These are phyloP conservation scores for Spinibarbus caldwelli DNA, from an alignment of 2,797 vertebrate species.

Conservation along the genomic window DNA sequence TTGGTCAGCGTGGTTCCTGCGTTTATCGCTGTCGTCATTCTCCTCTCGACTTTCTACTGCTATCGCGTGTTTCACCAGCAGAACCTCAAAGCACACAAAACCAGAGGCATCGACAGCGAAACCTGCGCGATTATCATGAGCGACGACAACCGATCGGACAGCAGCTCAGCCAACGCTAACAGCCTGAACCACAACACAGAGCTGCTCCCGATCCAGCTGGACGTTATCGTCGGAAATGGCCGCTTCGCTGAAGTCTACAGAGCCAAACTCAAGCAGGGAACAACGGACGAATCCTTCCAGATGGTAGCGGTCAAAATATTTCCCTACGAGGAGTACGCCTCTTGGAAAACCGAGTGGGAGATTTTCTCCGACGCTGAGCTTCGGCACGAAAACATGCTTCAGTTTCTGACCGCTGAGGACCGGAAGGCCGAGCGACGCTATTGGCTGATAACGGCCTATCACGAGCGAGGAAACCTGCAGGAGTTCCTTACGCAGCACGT, in stretches of 20 bases:
- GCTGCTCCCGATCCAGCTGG: constrained; percentile 94
- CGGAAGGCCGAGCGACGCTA: constrained; percentile 88
- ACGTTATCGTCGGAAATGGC: constrained; percentile 90
- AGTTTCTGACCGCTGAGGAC: constrained; percentile 94
- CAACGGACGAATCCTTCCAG: constrained; percentile 85
- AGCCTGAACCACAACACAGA: constrained; percentile 98
- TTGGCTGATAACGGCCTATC: constrained; percentile 96
- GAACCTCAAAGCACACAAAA: constrained; percentile 69
- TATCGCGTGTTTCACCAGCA: constrained; percentile 84
- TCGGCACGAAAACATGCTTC: constrained; percentile 92
- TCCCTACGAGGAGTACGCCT: constrained; percentile 89
- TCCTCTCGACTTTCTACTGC: constrained; percentile 87
- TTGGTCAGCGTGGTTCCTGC: constrained; percentile 88
- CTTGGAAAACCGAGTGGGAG: constrained; percentile 96
- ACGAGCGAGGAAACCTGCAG: constrained; percentile 88
- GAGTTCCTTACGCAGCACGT: constrained; percentile 88
- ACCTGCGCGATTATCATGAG: constrained; percentile 84
- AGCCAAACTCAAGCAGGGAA: constrained; percentile 91
- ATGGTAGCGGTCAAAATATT: constrained; percentile 97
- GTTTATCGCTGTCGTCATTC: constrained; percentile 80
- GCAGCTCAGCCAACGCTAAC: constrained; percentile 93
- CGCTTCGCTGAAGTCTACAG: constrained; percentile 95
- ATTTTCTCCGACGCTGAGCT: constrained; percentile 95
- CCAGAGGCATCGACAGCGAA: constrained; percentile 78
- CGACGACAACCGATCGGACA: constrained; percentile 87